These are phyloP conservation scores for Sylvia borin DNA, from an alignment of 2,797 vertebrate species.

Conservation along the genomic window DNA sequence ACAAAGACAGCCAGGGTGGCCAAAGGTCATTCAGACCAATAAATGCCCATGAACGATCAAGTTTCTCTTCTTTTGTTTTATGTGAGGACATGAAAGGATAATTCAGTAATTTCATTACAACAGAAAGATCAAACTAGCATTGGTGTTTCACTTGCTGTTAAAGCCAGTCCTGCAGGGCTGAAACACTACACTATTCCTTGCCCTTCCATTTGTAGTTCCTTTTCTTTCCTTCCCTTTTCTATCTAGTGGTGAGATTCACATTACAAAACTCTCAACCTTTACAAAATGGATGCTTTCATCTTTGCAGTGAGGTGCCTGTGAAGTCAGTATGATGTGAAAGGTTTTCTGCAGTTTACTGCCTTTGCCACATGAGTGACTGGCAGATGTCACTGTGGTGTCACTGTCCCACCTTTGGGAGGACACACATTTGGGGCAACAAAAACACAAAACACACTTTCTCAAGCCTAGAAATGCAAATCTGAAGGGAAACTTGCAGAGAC, in stretches of 20 bases:
- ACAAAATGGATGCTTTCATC: not conserved
- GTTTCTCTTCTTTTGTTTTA: not conserved
- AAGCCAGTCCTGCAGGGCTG: not conserved
- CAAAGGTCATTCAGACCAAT: not conserved
- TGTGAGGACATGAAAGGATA: not conserved
- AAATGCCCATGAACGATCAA: not conserved
- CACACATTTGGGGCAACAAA: not conserved
- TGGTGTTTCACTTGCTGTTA: not conserved
- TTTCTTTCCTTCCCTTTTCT: not conserved
- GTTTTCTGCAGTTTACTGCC: not conserved
- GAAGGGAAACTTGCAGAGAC: not conserved
- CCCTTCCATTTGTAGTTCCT: not conserved
- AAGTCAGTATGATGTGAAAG: not conserved
- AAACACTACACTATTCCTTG: not conserved
- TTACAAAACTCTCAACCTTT: not conserved
- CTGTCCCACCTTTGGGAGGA: not conserved
- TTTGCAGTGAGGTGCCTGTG: not conserved
- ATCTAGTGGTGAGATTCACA: not conserved
- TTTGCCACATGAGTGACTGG: not conserved
- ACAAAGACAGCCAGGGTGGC: not conserved
- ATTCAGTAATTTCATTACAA: not conserved
- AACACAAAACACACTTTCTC: not conserved
- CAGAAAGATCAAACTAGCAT: not conserved
- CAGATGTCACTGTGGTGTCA: not conserved
- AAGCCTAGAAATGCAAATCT: not conserved